Base-by-base conservation (phyloP, 2,797 vertebrate species). In the Gallinago stenura region DNA sequence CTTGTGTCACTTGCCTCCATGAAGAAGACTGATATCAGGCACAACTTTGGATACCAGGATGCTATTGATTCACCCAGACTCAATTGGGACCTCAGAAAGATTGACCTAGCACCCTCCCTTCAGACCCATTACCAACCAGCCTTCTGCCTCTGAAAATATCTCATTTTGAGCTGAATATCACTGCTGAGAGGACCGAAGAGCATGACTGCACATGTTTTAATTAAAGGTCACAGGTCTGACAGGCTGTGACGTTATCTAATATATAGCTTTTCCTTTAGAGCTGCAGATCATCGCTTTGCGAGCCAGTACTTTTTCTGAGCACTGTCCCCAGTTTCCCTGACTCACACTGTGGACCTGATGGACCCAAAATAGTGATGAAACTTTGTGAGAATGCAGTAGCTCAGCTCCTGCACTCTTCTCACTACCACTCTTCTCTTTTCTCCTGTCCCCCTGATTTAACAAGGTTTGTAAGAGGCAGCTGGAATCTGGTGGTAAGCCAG, bases 141-240 rank as follows among this genome's bases (percentile, higher is more conserved):
- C 66, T 89, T 76, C 75, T 84, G 56, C 39, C 43, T 89, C 77
- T 73, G 70, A 64, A 93, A 94, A 66, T 69, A 73, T 12, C 58
- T 87, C 54, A 73, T 87, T 92, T 94, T 75, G 45, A 93, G 37
- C 14, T 79, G 83, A 79, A 16, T 66, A 72, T 79, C 25, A 6
- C 54, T 84, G 51, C 83, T 69, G 51, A 91, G 66, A 82, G 28
- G 41, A 76, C 77, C 87, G 73, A 87, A 89, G 80, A 82, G 62
- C 83, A 87, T 61, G 61, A 72, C 54, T 93, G 70, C 87, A 87
- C 70, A 87, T 65, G 35, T 54, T 87, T 97, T 96, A 86, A 95
- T 93, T 94, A 84, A 95, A 96, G 81, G 86, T 89, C 80, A 35
- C 57, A 72, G 58, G 43, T 95, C 62, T 94, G 73, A 93, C 77